These are phyloP conservation scores for Karalla daura DNA, from an alignment of 2,797 vertebrate species.

Conservation along the genomic window DNA sequence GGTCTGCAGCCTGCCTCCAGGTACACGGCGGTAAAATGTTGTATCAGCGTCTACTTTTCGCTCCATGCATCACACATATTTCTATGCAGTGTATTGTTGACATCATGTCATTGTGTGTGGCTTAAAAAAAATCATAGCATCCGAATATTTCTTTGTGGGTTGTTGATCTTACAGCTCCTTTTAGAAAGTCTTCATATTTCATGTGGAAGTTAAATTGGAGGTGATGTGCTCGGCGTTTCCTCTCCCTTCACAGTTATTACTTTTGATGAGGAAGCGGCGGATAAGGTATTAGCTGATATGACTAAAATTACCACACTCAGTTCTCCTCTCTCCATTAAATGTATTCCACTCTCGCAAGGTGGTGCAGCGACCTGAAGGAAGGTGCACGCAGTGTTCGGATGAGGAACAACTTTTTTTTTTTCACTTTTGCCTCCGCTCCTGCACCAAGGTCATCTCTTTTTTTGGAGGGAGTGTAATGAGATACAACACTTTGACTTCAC, in stretches of 20 bases:
- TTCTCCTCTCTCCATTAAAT: constrained; percentile 69
- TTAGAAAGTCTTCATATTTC: constrained; percentile 57
- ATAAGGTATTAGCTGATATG: constrained; percentile 64
- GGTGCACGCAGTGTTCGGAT: constrained; percentile 79
- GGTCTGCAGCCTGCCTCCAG: constrained; percentile 23
- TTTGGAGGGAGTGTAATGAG: constrained; percentile 47
- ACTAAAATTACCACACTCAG: constrained; percentile 73
- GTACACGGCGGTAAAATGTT: not conserved
- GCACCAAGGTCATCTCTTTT: constrained; percentile 64
- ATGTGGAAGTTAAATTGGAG: constrained; percentile 65
- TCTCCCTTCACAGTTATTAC: constrained; percentile 71
- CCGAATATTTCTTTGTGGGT: constrained; percentile 39
- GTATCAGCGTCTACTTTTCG: not conserved
- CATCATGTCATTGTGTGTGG: constrained; percentile 1
- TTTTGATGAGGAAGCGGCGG: constrained; percentile 68
- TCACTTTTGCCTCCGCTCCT: constrained; percentile 58
- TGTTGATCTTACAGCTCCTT: constrained; percentile 45
- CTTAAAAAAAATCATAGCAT: constrained; percentile 15
- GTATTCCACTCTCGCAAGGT: constrained; percentile 78
- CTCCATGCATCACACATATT: not conserved
- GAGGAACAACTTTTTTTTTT: constrained; percentile 63
- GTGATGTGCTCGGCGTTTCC: constrained; percentile 67
- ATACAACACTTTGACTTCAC: constrained; percentile 60
- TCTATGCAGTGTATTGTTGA: not conserved
- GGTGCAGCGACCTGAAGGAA: constrained; percentile 79